A percentile compares a stretch with the other conserved stretches of the same genome.
Conservation (phyloP, 1,140 invertebrate genomes). For the Drosophila ficusphila region DNA sequence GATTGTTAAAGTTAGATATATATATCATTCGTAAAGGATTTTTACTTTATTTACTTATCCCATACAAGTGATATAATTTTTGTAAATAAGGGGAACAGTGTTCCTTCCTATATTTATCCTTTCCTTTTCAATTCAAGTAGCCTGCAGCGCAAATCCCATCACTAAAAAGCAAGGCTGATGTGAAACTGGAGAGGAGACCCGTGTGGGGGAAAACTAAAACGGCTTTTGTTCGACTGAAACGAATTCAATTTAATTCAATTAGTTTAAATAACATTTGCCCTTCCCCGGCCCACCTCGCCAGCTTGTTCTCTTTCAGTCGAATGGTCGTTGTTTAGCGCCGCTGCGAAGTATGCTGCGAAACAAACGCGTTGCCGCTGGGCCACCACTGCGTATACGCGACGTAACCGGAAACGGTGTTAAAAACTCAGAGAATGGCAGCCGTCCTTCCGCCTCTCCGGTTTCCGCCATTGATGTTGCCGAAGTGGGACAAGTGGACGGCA, state of each 20-base stretch:
- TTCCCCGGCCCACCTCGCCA: not conserved
- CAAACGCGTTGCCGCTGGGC: constrained; percentile 19
- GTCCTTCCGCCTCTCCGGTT: constrained; percentile 25
- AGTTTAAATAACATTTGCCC: constrained; percentile 75
- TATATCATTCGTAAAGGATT: no score
- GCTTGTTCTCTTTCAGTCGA: constrained; percentile 11
- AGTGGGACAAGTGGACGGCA: constrained; percentile 42
- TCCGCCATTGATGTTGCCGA: constrained; percentile 16
- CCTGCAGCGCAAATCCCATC: not conserved
- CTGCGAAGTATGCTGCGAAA: constrained; percentile 35
- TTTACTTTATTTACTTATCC: not conserved
- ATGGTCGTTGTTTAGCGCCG: constrained; percentile 48
- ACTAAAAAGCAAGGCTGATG: not conserved
- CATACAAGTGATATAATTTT: no score
- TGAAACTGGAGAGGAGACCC: not conserved
- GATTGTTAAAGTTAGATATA: no score
- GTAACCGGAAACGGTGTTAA: constrained; percentile 65
- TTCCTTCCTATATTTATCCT: no score
- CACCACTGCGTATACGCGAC: constrained; percentile 57
- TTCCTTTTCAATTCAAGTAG: no score
- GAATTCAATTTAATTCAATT: constrained; percentile 79
- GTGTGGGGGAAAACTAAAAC: constrained; percentile 29
- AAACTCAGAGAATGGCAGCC: constrained; percentile 59
- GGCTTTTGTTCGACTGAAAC: constrained; percentile 40
- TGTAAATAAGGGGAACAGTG: no score